Evolutionary conservation across 2,797 vertebrate genomes (phyloP), one percentile per base, ranked within the genome.

Genomic region (Oreochromis grahami): DNA sequence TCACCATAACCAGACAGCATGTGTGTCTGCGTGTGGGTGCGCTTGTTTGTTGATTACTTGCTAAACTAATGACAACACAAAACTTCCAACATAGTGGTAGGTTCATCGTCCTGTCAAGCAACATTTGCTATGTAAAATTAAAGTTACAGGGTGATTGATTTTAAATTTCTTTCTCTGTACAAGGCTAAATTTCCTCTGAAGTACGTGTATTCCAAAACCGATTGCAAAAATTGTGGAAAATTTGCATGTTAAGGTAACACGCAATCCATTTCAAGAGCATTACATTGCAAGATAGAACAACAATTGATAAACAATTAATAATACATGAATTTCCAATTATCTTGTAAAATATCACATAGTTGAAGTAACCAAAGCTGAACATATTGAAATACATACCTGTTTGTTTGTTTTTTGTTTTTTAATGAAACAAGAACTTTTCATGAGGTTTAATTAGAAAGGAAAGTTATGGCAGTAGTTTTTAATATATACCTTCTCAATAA

Each of bases 151-250:
- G 65, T 29, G 41, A 72, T 60, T 60, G 56, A 60, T 19, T 60
- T 34, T 19, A 34, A 60, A 29, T 12, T 3, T 10, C 43, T 5
- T 29, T 72, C 6, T 17, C 6, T 2, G 9, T 72, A 72, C 24
- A 17, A 29, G 10, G 24, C 29, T 72, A 48, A 36, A 45, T 72
- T 19, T 29, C 9, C 68, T 29, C 2, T 48, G 41, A 72, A 45
- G 29, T 48, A 29, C 0, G 0, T 72, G 29, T 17, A 70, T 45
- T 70, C 14, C 38, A 70, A 68, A 68, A 43, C 13, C 10, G 9
- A 6, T 0, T 24, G 0, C 2, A 68, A 43, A 70, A 45, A 70
- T 70, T 45, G 0, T 45, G n/a, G 13, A 17, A 70, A 70, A 4
- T 3, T 26, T 45, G 14, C 38, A 26, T 21, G 12, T 45, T 45